Percentiles rank a stretch among this genome's conserved stretches.
Conservation (phyloP, 2,113 vertebrate genomes). For the Rhabdomys dilectus region DNA sequence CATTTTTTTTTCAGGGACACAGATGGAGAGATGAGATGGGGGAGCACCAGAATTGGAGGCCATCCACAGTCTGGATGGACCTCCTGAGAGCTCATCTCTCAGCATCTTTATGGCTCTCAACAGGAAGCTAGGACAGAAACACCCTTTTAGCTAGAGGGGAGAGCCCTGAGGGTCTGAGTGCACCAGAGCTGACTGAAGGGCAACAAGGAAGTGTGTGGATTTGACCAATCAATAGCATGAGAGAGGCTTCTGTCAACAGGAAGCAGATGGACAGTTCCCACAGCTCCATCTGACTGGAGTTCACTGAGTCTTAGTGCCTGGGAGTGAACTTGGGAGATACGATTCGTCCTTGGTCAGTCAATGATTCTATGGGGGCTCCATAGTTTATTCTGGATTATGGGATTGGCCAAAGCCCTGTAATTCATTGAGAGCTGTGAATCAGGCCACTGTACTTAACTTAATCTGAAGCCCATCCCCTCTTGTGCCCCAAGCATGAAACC, state of each 20-base stretch:
- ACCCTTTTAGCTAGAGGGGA: neutral
- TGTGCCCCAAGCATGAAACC: neutral
- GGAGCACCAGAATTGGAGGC: fast-evolving
- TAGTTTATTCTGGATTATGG: neutral
- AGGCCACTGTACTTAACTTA: neutral
- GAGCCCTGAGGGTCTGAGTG: neutral
- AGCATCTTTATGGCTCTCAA: neutral
- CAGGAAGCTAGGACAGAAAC: fast-evolving
- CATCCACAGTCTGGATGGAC: neutral
- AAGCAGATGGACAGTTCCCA: neutral
- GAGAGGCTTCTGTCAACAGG: neutral
- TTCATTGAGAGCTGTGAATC: neutral
- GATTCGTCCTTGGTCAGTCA: neutral
- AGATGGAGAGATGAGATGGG: neutral
- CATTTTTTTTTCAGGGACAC: neutral
- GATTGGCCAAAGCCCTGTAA: neutral
- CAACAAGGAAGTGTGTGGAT: neutral
- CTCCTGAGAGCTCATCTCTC: neutral
- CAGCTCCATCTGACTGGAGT: neutral
- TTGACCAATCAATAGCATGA: neutral
- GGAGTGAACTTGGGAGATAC: neutral
- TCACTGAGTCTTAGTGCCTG: neutral
- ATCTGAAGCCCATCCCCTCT: neutral
- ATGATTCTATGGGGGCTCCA: neutral
- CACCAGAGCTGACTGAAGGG: neutral